Evolutionary conservation across 2,888 invertebrate genomes (phyloP).

Genomic region (Acronicta aceris): DNA sequence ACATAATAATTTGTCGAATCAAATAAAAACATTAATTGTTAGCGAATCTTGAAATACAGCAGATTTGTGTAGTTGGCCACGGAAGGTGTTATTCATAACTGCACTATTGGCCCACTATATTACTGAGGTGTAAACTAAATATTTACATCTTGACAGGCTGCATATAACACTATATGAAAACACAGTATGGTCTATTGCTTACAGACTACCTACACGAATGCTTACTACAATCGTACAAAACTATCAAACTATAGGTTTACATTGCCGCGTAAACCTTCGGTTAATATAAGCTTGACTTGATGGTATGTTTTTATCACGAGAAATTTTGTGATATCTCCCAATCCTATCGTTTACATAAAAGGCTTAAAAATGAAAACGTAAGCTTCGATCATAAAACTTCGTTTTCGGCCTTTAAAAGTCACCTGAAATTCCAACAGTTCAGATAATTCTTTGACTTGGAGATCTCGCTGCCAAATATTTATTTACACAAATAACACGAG

Average conservation of each 20-base stretch:
- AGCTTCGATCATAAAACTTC: neutral
- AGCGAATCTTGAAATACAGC: conserved; percentile 17
- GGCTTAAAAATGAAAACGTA: no score
- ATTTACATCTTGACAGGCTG: conserved; percentile 23
- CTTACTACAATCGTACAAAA: neutral
- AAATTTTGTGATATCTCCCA: no score
- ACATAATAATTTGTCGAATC: conserved; percentile 18
- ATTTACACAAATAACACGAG: no score
- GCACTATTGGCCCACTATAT: conserved; percentile 28
- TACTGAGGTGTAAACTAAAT: conserved; percentile 28
- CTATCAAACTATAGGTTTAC: no score
- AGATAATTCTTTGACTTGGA: conserved; percentile 27
- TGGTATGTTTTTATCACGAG: no score
- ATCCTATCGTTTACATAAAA: no score
- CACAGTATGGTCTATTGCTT: conserved; percentile 24
- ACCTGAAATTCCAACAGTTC: conserved; percentile 13
- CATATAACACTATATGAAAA: conserved; percentile 34
- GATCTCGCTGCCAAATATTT: conserved; percentile 45
- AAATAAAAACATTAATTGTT: conserved; percentile 18
- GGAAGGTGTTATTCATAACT: conserved; percentile 21
- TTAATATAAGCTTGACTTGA: no score
- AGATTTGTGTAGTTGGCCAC: conserved; percentile 14
- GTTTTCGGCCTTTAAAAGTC: conserved; percentile 21
- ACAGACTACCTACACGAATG: conserved; percentile 6
- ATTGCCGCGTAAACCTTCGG: no score